A percentile compares a stretch with the other conserved stretches of the same genome.
Evolutionary conservation across 2,797 vertebrate genomes (phyloP).

Genomic region (Platyrinchus mystaceus): DNA sequence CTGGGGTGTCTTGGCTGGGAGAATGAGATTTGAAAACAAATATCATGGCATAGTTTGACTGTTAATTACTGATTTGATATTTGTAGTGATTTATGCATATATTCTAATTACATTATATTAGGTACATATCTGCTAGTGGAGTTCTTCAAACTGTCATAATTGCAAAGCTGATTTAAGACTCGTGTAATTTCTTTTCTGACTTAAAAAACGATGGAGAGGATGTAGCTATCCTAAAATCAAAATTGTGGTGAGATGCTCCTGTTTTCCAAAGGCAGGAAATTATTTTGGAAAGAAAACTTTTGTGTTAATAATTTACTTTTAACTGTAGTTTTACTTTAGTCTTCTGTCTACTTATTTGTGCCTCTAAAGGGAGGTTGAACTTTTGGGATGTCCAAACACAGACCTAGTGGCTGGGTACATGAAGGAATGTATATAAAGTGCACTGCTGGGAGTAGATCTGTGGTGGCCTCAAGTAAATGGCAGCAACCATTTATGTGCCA

Average conservation of each 20-base stretch:
- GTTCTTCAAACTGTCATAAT: background rate
- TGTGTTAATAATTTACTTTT: background rate
- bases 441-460: background rate
- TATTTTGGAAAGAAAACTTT: background rate
- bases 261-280: background rate
- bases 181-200: background rate
- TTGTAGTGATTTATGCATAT: background rate
- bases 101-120: background rate
- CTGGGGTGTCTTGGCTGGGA: background rate
- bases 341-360: background rate
- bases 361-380: background rate
- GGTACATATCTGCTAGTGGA: background rate
- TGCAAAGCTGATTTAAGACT: background rate
- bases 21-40: background rate
- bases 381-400: background rate
- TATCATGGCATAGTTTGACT: background rate
- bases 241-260: background rate
- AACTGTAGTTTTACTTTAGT: background rate
- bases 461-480: background rate
- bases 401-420: background rate
- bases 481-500: background rate
- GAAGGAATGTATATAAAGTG: fast-evolving
- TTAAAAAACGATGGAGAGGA: background rate
- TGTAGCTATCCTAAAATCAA: background rate
- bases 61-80: background rate